Conservation (phyloP, 2,113 vertebrate species). For the Saguinus imperator region DNA sequence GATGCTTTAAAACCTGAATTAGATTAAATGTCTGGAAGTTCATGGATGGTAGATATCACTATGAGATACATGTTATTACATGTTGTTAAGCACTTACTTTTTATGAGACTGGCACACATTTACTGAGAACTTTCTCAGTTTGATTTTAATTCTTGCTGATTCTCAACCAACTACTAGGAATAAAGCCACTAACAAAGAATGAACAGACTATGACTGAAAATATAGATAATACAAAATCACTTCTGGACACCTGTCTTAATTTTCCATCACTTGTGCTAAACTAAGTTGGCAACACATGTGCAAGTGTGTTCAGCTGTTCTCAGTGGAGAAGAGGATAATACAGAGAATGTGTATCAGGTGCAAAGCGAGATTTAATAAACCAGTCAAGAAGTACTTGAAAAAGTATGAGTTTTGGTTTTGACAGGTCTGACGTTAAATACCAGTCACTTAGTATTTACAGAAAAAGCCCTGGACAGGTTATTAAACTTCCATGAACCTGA, state of each 20-base stretch:
- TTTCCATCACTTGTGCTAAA: background rate
- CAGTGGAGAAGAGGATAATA: background rate
- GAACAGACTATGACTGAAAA: slow-evolving; percentile 55
- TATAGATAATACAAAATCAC: slow-evolving; percentile 58
- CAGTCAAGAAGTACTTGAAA: background rate
- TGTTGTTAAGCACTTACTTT: background rate
- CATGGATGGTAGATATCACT: background rate
- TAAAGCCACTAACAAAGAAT: slow-evolving; percentile 42
- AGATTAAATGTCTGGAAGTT: background rate
- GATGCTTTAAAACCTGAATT: background rate
- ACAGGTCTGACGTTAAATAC: background rate
- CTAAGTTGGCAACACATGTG: background rate
- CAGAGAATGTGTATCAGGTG: background rate
- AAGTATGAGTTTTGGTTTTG: background rate
- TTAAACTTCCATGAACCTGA: background rate
- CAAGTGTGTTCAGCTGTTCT: background rate
- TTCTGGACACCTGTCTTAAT: background rate
- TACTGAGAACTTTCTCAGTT: slow-evolving; percentile 57
- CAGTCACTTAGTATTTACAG: background rate
- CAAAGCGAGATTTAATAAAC: background rate
- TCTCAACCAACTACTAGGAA: slow-evolving; percentile 63
- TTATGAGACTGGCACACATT: background rate
- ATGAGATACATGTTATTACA: background rate
- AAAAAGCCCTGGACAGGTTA: background rate
- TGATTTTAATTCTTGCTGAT: slow-evolving; percentile 61